Conservation (phyloP, 1,140 invertebrate species). For the Temnothorax curvispinosus region DNA sequence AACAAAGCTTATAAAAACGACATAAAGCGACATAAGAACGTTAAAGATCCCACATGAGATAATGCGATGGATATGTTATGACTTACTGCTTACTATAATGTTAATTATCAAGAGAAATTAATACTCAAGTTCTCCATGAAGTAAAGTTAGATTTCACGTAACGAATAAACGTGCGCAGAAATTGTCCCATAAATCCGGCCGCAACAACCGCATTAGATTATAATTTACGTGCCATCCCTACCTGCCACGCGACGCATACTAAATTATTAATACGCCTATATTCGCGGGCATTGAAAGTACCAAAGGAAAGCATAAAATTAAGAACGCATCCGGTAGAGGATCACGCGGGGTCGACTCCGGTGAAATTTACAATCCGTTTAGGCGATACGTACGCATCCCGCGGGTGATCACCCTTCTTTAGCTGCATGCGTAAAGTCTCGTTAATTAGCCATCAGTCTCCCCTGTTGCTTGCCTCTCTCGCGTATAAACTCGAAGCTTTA, state of each 20-base stretch:
- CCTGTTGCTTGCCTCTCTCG: constrained; percentile 20
- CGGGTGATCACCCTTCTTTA: constrained; percentile 22
- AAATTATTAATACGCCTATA: constrained; percentile 79
- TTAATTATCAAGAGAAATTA: neutral
- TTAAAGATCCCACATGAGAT: neutral
- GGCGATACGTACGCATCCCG: constrained; percentile 14
- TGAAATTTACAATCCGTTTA: constrained; percentile 66
- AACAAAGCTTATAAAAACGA: neutral
- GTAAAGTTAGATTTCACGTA: constrained; percentile 34
- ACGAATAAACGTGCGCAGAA: constrained; percentile 39
- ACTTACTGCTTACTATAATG: neutral
- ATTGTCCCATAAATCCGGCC: constrained; percentile 46
- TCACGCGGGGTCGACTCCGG: constrained; percentile 55
- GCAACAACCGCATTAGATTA: constrained; percentile 52
- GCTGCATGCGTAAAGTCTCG: constrained; percentile 26
- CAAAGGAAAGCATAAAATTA: constrained; percentile 68
- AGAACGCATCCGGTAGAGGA: constrained; percentile 61
- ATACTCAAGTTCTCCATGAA: neutral
- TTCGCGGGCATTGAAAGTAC: constrained; percentile 61
- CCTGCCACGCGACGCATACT: constrained; percentile 68
- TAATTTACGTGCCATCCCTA: constrained; percentile 70
- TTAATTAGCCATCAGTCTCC: constrained; percentile 53
- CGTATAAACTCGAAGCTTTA: constrained; percentile 53
- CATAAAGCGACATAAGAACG: neutral
- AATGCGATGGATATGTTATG: neutral